phyloP scores from a whole-genome alignment of 2,888 invertebrate genomes.

The Pyrrhia umbra region DNA sequence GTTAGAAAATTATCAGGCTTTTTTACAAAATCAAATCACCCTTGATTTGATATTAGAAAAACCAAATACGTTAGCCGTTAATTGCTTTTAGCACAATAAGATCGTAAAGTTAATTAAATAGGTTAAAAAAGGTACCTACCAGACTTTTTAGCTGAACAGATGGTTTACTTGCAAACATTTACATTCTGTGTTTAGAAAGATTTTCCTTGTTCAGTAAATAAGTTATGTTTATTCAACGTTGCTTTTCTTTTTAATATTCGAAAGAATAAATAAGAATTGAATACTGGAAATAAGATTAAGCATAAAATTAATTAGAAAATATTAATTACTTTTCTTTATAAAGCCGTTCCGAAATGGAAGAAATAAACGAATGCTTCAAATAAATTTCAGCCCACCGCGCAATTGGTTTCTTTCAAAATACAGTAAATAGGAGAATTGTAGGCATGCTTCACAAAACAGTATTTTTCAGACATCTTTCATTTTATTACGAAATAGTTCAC shows the following conservation, averaged over 20 bases:
- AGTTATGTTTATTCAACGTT: slow-evolving; percentile 7
- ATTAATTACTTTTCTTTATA: neutral
- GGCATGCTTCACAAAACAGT: neutral
- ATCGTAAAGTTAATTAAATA: neutral
- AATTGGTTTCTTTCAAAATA: neutral
- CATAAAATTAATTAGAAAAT: neutral
- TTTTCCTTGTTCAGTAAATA: slow-evolving; percentile 7
- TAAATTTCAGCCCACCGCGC: neutral
- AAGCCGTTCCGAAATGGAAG: neutral
- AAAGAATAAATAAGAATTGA: neutral
- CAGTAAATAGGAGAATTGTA: neutral
- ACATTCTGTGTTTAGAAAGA: slow-evolving; percentile 7
- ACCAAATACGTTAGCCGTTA: neutral
- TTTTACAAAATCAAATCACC: no score
- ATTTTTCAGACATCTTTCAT: neutral
- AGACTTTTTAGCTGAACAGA: neutral
- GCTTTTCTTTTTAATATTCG: neutral
- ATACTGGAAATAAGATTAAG: neutral
- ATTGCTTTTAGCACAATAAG: neutral
- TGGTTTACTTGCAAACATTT: slow-evolving; percentile 15
- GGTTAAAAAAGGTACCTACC: neutral
- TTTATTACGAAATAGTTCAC: neutral
- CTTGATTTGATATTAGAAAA: no score
- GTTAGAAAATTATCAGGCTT: no score
- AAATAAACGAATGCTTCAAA: neutral